Evolutionary conservation across 2,888 invertebrate genomes (phyloP).

Genomic region (Copidosoma aretas): DNA sequence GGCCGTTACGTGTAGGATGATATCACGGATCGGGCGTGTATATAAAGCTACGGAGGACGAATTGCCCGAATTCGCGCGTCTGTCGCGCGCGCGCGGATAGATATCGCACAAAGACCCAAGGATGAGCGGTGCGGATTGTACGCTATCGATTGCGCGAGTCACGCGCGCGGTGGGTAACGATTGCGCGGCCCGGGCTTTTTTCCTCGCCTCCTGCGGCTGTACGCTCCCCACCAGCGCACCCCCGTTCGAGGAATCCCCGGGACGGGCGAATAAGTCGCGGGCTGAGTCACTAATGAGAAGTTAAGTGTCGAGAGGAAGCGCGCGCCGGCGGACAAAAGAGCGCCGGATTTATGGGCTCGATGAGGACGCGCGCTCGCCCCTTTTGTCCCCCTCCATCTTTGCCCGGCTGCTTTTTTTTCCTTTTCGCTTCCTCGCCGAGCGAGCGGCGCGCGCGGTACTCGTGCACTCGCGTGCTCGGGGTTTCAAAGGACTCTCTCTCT

Average conservation of each 20-base stretch:
- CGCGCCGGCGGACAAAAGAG: constrained; percentile 15
- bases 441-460: too few species aligned
- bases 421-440: constrained; percentile 3
- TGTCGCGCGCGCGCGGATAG: too few species aligned
- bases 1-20: constrained; percentile 23
- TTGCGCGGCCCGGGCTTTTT: not conserved
- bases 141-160: not conserved
- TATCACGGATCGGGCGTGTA: constrained; percentile 30
- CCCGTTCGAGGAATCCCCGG: constrained; percentile 18
- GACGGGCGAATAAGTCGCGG: not conserved
- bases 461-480: not conserved
- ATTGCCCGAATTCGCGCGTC: constrained; percentile 32
- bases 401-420: not conserved
- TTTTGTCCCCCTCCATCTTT: not conserved
- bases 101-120: not conserved
- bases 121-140: not conserved
- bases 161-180: not conserved
- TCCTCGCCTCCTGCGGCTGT: not conserved
- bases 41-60: constrained; percentile 16
- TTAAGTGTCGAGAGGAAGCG: constrained; percentile 31
- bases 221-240: too few species aligned
- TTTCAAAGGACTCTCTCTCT: too few species aligned
- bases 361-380: not conserved
- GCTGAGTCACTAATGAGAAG: constrained; percentile 40
- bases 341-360: constrained; percentile 27